Evolutionary conservation across 2,888 invertebrate species (phyloP), one percentile per base, ranked within the genome.

Genomic region (Stomorhina lunata): DNA sequence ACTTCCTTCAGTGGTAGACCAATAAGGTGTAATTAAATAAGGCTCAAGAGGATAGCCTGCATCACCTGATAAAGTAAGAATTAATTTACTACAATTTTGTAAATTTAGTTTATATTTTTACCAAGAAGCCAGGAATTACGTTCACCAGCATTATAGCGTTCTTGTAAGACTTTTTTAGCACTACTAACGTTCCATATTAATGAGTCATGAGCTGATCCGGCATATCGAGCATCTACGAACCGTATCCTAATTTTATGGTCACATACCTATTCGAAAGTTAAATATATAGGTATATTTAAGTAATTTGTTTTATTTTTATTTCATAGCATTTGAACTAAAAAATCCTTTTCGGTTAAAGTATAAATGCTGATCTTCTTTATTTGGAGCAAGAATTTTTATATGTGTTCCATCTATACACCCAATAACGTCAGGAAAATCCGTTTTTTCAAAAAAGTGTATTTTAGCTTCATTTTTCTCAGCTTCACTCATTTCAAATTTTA

Each of bases 61-160:
- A n/a, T n/a, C n/a, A n/a, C n/a, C n/a, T n/a, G n/a, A n/a, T n/a
- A n/a, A n/a, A n/a, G n/a, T n/a, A n/a, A n/a, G n/a, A n/a, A n/a
- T n/a, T n/a, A n/a, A n/a, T n/a, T n/a, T n/a, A n/a, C n/a, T n/a
- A n/a, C n/a, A n/a, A n/a, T n/a, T n/a, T n/a, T n/a, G n/a, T n/a
- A n/a, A n/a, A n/a, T n/a, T n/a, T n/a, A n/a, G n/a, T n/a, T n/a
- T n/a, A n/a, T n/a, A n/a, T n/a, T n/a, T n/a, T n/a, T 53, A 68
- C 40, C 53, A 27, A 68, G 27, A 29, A 68, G 37, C 53, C 27
- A 68, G 12, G 37, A 37, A 10, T 68, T 53, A 40, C 68, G 68
- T 34, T 68, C 53, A 37, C 68, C 68, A 68, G 37, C 37, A 37
- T 20, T 40, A 68, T 68, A 53, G 4, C 37, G n/a, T 68, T 68